A percentile compares a stretch with the other conserved stretches of the same genome.
phyloP scores from a whole-genome alignment of 2,113 vertebrate genomes.

The Lasiurus cinereus region DNA sequence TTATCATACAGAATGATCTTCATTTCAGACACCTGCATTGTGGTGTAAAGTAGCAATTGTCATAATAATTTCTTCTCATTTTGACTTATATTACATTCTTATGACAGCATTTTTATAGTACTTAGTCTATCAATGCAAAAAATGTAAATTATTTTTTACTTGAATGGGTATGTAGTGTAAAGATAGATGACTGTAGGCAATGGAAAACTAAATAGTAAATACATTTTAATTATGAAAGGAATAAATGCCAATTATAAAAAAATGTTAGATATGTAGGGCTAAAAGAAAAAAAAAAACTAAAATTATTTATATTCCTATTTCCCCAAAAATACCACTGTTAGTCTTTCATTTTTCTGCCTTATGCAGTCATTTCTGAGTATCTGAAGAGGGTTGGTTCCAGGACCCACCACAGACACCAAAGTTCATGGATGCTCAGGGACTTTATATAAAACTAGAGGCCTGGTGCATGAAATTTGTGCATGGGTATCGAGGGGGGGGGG shows the following conservation, averaged over 20 bases:
- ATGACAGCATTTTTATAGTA: neutral
- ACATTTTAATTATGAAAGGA: neutral
- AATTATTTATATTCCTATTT: neutral
- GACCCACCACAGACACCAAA: neutral
- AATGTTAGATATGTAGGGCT: neutral
- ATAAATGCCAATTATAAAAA: neutral
- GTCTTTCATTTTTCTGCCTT: neutral
- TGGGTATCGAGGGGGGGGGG: no score
- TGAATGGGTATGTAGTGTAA: neutral
- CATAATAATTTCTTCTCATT: neutral
- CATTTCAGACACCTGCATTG: accelerated
- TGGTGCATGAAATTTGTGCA: no score
- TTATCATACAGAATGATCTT: neutral
- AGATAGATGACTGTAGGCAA: neutral
- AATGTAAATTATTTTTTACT: neutral
- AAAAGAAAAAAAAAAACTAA: neutral
- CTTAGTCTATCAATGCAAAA: neutral
- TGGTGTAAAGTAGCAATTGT: neutral
- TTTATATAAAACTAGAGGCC: neutral
- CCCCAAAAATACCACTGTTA: neutral
- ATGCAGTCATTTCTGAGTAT: neutral
- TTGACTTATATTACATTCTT: neutral
- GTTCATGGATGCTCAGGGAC: neutral
- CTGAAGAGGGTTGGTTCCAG: neutral
- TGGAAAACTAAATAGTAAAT: neutral